Base-by-base conservation (phyloP, 2,888 invertebrate species). In the Monochamus alternatus region DNA sequence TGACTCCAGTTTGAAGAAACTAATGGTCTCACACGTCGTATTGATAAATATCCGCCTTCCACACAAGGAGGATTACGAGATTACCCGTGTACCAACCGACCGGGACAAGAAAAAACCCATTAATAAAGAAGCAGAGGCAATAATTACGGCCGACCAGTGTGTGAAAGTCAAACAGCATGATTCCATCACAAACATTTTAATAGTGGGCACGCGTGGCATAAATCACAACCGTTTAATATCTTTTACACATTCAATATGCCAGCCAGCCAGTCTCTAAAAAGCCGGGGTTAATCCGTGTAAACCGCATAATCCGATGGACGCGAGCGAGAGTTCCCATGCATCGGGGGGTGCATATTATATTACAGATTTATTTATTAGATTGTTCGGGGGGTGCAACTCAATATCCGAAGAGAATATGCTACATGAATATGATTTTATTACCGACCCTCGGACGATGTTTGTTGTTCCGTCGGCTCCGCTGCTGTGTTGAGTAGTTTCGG, bases 201-300 rank as follows among this genome's bases (percentile, higher is more conserved):
- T 86, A 84, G 85, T 78, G 83, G 86, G 84, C 87, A 87, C 87
- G 86, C 86, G 87, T 81, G 77, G 77, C 80, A 86, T 87, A 86
- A 86, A 87, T 87, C 86, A 86, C 55, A 81, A 85, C 80, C 86
- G 84, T 87, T 87, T 88, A 88, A 88, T 88, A 87, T 86, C 86
- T 88, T 84, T 88, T 87, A 87, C 87, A 86, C 84, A 86, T 87
- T 86, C 87, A 88, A 88, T 88, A 87, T 87, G 88, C 86, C 84
- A 83, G 83, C 82, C 84, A 7, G 55, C 55, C 84, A 87, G 38
- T 38, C 38, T 38, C 38, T 38, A 88, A 88, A 88, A 87, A 87
- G 86, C 85, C 85, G 80, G 83, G 81, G 85, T 84, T 88, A 88
- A 88, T 87, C 88, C 87, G 75, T 87, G 88, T 88, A 88, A 88